Evolutionary conservation across 2,888 invertebrate genomes (phyloP), one percentile per base, ranked within the genome.

Genomic region (Spisula solida): DNA sequence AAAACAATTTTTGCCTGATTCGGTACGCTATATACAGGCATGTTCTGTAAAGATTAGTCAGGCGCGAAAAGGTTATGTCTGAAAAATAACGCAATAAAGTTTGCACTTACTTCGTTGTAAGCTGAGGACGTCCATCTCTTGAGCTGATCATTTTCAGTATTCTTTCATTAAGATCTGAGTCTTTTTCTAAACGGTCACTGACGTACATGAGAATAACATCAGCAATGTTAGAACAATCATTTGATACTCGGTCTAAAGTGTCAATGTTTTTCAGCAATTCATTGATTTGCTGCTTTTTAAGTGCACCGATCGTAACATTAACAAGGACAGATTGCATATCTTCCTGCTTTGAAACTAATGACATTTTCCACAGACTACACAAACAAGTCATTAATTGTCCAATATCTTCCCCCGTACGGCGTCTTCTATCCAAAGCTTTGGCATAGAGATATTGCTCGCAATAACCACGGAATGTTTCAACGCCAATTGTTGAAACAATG

Each of bases 61-160:
- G n/a, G n/a, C n/a, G n/a, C n/a, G n/a, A n/a, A n/a, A n/a, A n/a
- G n/a, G n/a, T n/a, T n/a, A n/a, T n/a, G n/a, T n/a, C n/a, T n/a
- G n/a, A n/a, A n/a, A n/a, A n/a, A n/a, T n/a, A n/a, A n/a, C n/a
- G n/a, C n/a, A n/a, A n/a, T n/a, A n/a, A n/a, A n/a, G n/a, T n/a
- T n/a, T n/a, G n/a, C n/a, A 56, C 34, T 82, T 66, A 66, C 82
- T 60, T 82, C 47, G 82, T 82, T n/a, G 20, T 18, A 6, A 82
- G 41, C 0, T 20, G 12, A 6, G n/a, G 41, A 12, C 8, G 34
- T 41, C 41, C 82, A 10, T 12, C 5, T 12, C 31, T 18, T 31
- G 41, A 10, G 31, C 18, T 1, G 14, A 82, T 60, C n/a, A 20
- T 41, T 8, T 47, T 16, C 4, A 82, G 34, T 47, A 82, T 8